Evolutionary conservation across 2,888 invertebrate genomes (phyloP).

Genomic region (Apoda limacodes): DNA sequence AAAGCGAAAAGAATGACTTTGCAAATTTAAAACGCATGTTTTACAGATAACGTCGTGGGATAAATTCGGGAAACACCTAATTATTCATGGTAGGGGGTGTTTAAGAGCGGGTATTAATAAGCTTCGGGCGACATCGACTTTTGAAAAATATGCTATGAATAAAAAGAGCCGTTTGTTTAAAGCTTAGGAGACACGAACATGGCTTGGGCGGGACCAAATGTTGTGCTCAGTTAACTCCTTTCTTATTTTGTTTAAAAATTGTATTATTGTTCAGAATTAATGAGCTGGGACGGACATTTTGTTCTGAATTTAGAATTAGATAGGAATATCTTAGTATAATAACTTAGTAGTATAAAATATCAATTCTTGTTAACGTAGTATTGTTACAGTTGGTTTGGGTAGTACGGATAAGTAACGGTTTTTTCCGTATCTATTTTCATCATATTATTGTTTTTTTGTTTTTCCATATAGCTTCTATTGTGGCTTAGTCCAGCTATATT

Average conservation of each 20-base stretch:
- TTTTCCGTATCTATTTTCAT: no score
- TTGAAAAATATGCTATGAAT: slow-evolving; percentile 49
- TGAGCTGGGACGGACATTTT: no score
- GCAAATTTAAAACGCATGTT: slow-evolving; percentile 66
- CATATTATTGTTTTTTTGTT: no score
- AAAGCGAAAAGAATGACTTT: slow-evolving; percentile 65
- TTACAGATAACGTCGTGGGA: slow-evolving; percentile 51
- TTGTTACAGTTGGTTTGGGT: neutral
- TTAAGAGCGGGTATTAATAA: slow-evolving; percentile 60
- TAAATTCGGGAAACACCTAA: slow-evolving; percentile 63
- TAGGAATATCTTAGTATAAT: no score
- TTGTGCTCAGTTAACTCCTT: no score
- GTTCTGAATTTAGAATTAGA: no score
- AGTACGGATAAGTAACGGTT: no score
- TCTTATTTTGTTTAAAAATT: no score
- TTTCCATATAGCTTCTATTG: no score
- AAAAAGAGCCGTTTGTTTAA: slow-evolving; percentile 54
- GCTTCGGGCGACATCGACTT: slow-evolving; percentile 34
- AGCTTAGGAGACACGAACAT: slow-evolving; percentile 48
- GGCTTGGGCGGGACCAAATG: slow-evolving; percentile 64
- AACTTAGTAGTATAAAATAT: neutral
- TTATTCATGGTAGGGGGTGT: slow-evolving; percentile 68
- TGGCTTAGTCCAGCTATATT: no score
- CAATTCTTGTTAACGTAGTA: neutral
- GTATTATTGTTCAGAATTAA: no score